phyloP scores from a whole-genome alignment of 2,797 vertebrate species.

The Paguma larvata region DNA sequence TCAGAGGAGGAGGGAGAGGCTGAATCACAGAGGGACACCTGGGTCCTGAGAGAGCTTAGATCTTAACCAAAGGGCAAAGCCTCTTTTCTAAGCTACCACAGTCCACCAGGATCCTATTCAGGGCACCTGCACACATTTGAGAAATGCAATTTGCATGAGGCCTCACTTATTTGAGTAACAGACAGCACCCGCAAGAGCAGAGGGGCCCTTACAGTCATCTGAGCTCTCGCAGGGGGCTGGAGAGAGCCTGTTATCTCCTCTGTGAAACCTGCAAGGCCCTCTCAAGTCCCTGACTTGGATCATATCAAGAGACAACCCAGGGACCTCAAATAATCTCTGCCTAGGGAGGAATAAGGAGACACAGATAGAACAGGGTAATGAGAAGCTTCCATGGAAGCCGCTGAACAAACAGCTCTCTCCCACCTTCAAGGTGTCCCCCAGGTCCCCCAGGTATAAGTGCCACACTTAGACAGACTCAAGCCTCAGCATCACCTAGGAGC shows the following conservation, averaged over 20 bases:
- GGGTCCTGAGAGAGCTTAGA: neutral
- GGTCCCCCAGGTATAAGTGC: neutral
- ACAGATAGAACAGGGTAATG: neutral
- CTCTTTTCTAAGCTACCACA: neutral
- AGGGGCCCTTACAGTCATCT: neutral
- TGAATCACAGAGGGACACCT: accelerated
- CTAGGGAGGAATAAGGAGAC: neutral
- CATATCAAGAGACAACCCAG: neutral
- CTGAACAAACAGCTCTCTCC: neutral
- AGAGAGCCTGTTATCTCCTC: too few species aligned
- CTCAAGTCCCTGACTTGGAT: neutral
- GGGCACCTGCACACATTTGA: neutral
- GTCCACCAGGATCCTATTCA: neutral
- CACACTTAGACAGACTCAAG: neutral
- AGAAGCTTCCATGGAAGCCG: neutral
- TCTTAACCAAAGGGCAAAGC: neutral
- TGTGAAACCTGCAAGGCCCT: too few species aligned
- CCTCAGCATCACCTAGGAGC: neutral
- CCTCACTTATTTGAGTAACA: neutral
- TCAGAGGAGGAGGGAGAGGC: neutral
- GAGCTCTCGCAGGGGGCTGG: neutral
- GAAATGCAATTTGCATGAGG: neutral
- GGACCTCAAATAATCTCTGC: neutral
- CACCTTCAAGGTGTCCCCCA: neutral
- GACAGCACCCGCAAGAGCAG: too few species aligned